Evolutionary conservation across 2,113 vertebrate species (phyloP).

Genomic region (Melanostigma gelatinosum): DNA sequence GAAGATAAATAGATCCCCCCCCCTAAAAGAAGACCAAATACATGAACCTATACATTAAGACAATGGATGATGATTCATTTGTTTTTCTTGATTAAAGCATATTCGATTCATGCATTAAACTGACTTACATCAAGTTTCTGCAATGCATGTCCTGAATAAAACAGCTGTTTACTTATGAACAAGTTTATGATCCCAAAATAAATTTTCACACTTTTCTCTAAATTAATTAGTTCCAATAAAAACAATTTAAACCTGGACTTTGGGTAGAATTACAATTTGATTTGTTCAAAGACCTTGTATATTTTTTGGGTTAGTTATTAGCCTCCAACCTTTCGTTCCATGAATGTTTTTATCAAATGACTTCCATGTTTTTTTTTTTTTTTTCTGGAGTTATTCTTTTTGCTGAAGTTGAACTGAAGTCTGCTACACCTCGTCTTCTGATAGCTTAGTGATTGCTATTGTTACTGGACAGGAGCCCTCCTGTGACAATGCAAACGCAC

Average conservation of each 20-base stretch:
- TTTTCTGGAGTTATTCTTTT: not conserved
- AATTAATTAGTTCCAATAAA: not conserved
- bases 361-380: too few relatives aligned
- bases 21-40: not conserved
- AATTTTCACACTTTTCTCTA: not conserved
- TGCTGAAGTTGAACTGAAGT: not conserved
- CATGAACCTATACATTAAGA: not conserved
- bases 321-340: not conserved
- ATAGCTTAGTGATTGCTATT: not conserved
- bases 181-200: not conserved
- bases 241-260: not conserved
- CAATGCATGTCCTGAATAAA: not conserved
- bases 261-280: not conserved
- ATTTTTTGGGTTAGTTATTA: not conserved
- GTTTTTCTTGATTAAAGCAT: not conserved
- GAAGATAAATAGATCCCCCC: too few relatives aligned
- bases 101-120: not conserved
- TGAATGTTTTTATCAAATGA: not conserved
- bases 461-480: constrained; percentile 1
- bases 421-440: not conserved
- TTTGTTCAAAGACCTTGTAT: not conserved
- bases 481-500: constrained; percentile 31
- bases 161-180: not conserved
- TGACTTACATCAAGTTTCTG: not conserved
- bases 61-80: not conserved